These are phyloP conservation scores for Empidonax alnorum DNA, from an alignment of 2,113 vertebrate genomes.

Conservation along the genomic window DNA sequence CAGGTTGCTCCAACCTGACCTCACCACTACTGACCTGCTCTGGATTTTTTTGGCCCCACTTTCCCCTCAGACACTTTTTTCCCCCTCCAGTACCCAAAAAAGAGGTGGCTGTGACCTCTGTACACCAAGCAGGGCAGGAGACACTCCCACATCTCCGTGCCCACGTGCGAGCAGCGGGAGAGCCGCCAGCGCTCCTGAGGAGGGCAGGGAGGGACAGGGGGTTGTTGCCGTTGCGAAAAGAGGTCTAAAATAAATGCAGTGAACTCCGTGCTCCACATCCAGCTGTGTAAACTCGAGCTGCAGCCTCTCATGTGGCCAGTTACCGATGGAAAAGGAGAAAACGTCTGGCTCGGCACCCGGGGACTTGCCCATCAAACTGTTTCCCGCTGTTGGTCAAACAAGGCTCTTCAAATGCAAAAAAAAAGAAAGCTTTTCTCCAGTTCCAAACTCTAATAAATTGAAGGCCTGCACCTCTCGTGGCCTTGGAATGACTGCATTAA, in stretches of 20 bases:
- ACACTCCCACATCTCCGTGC: neutral
- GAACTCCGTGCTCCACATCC: neutral
- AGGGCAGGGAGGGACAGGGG: neutral
- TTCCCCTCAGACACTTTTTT: neutral
- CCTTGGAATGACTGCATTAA: slow-evolving; percentile 1
- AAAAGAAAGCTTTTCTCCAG: neutral
- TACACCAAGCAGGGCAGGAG: neutral
- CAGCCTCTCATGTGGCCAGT: slow-evolving; percentile 44
- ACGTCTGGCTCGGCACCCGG: neutral
- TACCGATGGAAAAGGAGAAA: slow-evolving; percentile 1
- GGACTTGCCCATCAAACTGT: slow-evolving; percentile 41
- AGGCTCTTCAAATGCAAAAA: neutral
- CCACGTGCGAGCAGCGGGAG: neutral
- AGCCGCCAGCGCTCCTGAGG: neutral
- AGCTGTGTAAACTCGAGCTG: slow-evolving; percentile 61
- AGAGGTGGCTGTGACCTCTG: neutral
- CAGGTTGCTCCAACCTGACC: neutral
- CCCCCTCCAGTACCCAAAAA: too few relatives aligned
- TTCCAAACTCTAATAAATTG: neutral
- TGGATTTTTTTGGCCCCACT: accelerated
- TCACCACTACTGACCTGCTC: accelerated
- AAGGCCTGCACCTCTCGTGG: neutral
- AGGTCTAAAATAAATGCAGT: neutral
- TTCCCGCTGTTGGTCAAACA: slow-evolving; percentile 20
- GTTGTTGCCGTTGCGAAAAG: neutral